These are phyloP conservation scores for Cathartes aura DNA, from an alignment of 2,113 vertebrate genomes.

Conservation along the genomic window DNA sequence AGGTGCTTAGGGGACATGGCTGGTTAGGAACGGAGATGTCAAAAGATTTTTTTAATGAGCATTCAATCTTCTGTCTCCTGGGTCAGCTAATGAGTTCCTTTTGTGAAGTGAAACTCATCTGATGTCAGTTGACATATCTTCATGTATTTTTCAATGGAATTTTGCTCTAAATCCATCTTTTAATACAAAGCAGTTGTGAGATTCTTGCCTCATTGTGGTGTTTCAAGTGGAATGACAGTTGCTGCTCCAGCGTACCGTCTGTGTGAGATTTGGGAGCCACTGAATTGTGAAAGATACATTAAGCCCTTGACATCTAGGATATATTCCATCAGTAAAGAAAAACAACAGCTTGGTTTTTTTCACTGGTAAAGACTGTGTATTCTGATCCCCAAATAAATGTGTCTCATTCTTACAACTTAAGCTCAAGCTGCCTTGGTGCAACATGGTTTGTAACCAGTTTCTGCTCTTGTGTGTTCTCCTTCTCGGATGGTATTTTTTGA, in stretches of 20 bases:
- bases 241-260: not conserved
- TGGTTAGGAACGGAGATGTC: not conserved
- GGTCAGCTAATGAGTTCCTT: not conserved
- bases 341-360: not conserved
- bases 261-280: not conserved
- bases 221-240: not conserved
- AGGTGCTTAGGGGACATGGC: not conserved
- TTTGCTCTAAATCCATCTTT: conserved; percentile 14
- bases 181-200: not conserved
- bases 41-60: not conserved
- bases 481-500: not conserved
- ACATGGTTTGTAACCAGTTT: not conserved
- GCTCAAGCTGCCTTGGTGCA: not conserved
- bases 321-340: not conserved
- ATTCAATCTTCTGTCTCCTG: not conserved
- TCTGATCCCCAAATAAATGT: conserved; percentile 25
- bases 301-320: not conserved
- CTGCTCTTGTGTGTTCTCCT: not conserved
- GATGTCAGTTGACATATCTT: not conserved
- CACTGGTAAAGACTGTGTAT: not conserved
- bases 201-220: not conserved
- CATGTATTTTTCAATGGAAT: conserved; percentile 6
- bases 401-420: not conserved
- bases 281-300: conserved; percentile 3
- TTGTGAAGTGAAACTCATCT: not conserved